A percentile compares a stretch with the other conserved stretches of the same genome.
These are phyloP conservation scores for Hydractinia echinata DNA, from an alignment of 30 jellyfish, hydroid and myxozoan genomes.

Conservation along the genomic window DNA sequence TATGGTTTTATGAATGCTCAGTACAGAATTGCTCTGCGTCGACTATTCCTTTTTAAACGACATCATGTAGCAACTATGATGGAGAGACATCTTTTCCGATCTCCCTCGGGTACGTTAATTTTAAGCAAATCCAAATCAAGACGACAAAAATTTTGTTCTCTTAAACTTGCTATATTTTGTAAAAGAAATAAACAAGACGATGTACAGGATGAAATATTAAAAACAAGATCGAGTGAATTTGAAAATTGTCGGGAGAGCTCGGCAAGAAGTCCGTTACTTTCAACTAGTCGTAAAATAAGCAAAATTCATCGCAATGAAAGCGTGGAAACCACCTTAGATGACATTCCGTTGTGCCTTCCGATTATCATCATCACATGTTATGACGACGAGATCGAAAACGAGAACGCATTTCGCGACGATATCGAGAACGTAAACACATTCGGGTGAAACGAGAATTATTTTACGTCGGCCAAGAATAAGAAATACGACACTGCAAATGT, in stretches of 20 bases:
- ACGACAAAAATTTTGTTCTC: not conserved
- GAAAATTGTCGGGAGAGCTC: not conserved
- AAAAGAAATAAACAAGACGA: not conserved
- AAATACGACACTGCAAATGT: too few relatives aligned
- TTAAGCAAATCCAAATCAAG: not conserved
- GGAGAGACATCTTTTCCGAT: slow-evolving; percentile 18
- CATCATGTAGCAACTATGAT: not conserved
- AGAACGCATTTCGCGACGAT: not conserved
- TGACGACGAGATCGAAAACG: slow-evolving; percentile 1
- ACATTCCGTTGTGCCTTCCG: not conserved
- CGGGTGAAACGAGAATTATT: too few relatives aligned
- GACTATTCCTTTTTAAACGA: not conserved
- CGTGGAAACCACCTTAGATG: not conserved
- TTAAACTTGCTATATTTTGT: not conserved
- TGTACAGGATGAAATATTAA: not conserved
- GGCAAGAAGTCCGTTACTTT: not conserved
- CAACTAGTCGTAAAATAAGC: not conserved
- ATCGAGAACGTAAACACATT: too few relatives aligned
- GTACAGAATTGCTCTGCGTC: slow-evolving; percentile 17
- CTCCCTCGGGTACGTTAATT: not conserved
- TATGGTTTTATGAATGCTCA: slow-evolving; percentile 24
- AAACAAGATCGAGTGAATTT: not conserved
- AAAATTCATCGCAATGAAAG: not conserved
- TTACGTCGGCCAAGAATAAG: too few relatives aligned
- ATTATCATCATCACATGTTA: not conserved